phyloP scores from a whole-genome alignment of 2,113 vertebrate species.

The Saccopteryx leptura region DNA sequence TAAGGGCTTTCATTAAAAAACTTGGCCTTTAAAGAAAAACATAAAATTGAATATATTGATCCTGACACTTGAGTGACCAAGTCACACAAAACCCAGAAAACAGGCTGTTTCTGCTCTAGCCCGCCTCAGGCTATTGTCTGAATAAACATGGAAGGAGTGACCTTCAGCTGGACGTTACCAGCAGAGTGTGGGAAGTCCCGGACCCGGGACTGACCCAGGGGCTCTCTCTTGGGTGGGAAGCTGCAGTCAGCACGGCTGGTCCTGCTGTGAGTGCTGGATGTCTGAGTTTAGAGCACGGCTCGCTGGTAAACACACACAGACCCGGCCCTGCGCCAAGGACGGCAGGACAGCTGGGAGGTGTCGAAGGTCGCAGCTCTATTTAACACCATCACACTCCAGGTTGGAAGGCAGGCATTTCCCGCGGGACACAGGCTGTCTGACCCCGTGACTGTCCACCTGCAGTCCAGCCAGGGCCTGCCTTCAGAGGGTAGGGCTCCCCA shows the following conservation, averaged over 20 bases:
- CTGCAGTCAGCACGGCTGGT: too few species aligned
- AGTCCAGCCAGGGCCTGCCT: constrained; percentile 58
- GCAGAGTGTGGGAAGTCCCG: neutral
- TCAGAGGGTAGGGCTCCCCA: constrained; percentile 72
- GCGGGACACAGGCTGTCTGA: constrained; percentile 36
- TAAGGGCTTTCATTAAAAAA: neutral
- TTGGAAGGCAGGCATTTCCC: constrained; percentile 2
- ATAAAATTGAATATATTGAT: neutral
- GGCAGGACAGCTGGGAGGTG: too few species aligned
- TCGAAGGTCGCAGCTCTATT: constrained; percentile 80
- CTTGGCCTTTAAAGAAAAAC: neutral
- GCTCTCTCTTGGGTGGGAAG: too few species aligned
- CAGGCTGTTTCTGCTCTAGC: neutral
- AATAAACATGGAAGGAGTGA: neutral
- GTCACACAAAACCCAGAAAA: neutral
- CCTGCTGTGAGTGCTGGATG: too few species aligned
- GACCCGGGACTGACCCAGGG: too few species aligned
- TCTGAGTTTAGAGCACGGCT: too few species aligned
- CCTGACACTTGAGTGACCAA: neutral
- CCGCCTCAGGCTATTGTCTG: neutral
- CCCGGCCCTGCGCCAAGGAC: too few species aligned
- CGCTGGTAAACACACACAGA: too few species aligned
- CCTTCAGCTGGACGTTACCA: too few species aligned
- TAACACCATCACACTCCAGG: constrained; percentile 30
- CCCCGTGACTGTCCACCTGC: neutral